Percentiles rank a stretch among this genome's conserved stretches.
Evolutionary conservation across 2,797 vertebrate genomes (phyloP).

Genomic region (Sebastolobus altivelis): DNA sequence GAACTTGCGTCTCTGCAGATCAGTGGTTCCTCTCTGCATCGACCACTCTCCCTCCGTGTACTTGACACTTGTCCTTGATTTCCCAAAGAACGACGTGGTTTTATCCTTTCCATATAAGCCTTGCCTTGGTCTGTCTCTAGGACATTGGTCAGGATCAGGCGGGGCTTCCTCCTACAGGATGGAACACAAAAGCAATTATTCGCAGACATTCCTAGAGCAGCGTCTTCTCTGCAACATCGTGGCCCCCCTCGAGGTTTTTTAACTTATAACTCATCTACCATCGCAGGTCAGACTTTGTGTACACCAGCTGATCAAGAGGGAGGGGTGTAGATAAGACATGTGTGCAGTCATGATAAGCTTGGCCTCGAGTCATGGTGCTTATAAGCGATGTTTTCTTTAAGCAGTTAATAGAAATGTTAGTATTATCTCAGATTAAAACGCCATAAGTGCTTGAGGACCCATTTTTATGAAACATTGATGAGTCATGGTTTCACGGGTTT

Average conservation of each 20-base stretch:
- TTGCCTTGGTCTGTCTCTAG: conserved; percentile 78
- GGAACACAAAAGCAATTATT: conserved; percentile 33
- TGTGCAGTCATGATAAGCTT: conserved; percentile 64
- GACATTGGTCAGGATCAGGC: conserved; percentile 78
- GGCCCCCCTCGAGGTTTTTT: not conserved
- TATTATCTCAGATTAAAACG: not conserved
- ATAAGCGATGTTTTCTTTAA: conserved; percentile 8
- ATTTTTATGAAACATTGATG: not conserved
- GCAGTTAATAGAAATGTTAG: not conserved
- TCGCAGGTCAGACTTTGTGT: conserved; percentile 14
- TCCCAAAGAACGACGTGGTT: not conserved
- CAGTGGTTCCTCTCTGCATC: conserved; percentile 20
- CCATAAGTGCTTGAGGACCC: not conserved
- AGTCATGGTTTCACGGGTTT: not conserved
- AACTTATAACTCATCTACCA: not conserved
- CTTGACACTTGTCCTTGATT: not conserved
- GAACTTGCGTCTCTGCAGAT: conserved; percentile 16
- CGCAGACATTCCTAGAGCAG: not conserved
- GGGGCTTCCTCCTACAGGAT: conserved; percentile 68
- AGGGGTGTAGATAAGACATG: conserved; percentile 68
- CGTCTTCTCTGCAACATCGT: conserved; percentile 7
- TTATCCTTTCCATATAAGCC: conserved; percentile 64
- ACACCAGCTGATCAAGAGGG: conserved; percentile 38
- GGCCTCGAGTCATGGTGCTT: conserved; percentile 19
- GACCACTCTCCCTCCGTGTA: not conserved